These are phyloP conservation scores for Gryllus longicercus DNA, from an alignment of 2,888 invertebrate species.

Conservation along the genomic window DNA sequence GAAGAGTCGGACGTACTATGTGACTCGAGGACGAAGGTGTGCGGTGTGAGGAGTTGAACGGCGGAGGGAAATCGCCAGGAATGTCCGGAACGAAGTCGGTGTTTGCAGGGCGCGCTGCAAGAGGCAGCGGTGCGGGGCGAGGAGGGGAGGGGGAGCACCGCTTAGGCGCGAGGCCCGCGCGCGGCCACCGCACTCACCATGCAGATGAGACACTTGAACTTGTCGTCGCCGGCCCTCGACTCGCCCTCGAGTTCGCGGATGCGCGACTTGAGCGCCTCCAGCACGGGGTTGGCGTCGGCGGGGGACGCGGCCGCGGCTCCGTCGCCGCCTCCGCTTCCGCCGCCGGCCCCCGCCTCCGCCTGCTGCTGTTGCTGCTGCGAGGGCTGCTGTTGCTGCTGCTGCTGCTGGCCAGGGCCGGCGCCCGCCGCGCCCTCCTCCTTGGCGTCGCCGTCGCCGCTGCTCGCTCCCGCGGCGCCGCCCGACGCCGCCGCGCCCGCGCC, in stretches of 20 bases:
- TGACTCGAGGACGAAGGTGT: not conserved
- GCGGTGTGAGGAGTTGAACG: not conserved
- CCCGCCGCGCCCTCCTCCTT: constrained; percentile 43
- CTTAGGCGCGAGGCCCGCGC: not conserved
- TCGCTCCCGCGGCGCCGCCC: constrained; percentile 18
- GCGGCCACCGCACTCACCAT: constrained; percentile 56
- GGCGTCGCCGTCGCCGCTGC: constrained; percentile 44
- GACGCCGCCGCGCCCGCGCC: not conserved
- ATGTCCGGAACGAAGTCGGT: too few relatives aligned
- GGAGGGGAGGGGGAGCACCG: too few relatives aligned
- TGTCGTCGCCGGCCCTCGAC: constrained; percentile 54
- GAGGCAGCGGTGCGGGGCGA: too few relatives aligned
- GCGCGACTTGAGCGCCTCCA: constrained; percentile 71
- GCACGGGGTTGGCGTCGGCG: constrained; percentile 49
- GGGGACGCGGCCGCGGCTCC: constrained; percentile 27
- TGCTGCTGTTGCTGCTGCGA: constrained; percentile 31
- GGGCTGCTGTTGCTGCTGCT: constrained; percentile 40
- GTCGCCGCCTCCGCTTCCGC: not conserved
- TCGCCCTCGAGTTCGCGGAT: constrained; percentile 70
- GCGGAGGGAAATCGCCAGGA: not conserved
- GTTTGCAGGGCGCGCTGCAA: too few relatives aligned
- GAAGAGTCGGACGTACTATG: not conserved
- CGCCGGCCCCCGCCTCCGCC: constrained; percentile 25
- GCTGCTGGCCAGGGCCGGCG: constrained; percentile 40
- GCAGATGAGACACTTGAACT: constrained; percentile 85